phyloP scores from a whole-genome alignment of 2,888 invertebrate genomes.

The Lysandra bellargus region DNA sequence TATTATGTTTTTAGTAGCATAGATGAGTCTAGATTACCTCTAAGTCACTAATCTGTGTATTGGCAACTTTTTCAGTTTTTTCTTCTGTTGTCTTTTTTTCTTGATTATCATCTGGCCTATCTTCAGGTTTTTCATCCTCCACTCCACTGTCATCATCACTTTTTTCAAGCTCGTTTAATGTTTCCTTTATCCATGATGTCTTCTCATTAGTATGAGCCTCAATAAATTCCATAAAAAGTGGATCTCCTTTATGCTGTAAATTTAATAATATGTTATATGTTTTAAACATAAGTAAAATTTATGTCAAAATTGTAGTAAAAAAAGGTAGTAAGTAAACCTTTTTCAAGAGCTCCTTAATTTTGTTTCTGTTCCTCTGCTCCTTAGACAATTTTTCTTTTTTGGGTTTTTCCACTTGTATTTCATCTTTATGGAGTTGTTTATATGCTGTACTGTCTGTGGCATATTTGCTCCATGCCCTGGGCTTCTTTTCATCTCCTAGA shows the following conservation, averaged over 20 bases:
- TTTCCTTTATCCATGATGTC: conserved; percentile 67
- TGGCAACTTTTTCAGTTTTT: conserved; percentile 81
- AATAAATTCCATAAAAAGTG: conserved; percentile 93
- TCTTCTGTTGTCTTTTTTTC: conserved; percentile 41
- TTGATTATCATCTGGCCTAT: conserved; percentile 27
- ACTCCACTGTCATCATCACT: conserved; percentile 61
- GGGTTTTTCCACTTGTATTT: conserved; percentile 49
- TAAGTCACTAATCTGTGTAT: conserved; percentile 87
- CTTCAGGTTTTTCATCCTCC: conserved; percentile 51
- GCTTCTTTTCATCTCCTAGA: conserved; percentile 86
- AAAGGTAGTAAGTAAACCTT: conserved; percentile 72
- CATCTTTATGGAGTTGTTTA: conserved; percentile 75
- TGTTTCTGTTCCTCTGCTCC: conserved; percentile 69
- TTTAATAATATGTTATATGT: neutral
- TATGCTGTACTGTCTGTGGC: conserved; percentile 87
- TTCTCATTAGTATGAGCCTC: conserved; percentile 86
- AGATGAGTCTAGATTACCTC: conserved; percentile 74
- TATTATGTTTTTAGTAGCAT: neutral
- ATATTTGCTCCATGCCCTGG: conserved; percentile 96
- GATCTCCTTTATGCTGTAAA: conserved; percentile 89
- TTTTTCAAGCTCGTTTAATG: conserved; percentile 57
- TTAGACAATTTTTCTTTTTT: conserved; percentile 60
- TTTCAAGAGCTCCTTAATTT: conserved; percentile 84
- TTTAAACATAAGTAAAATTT: neutral
- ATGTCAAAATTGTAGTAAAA: neutral